phyloP scores from a whole-genome alignment of 1,140 invertebrate species.

The Drosophila pallidifrons region DNA sequence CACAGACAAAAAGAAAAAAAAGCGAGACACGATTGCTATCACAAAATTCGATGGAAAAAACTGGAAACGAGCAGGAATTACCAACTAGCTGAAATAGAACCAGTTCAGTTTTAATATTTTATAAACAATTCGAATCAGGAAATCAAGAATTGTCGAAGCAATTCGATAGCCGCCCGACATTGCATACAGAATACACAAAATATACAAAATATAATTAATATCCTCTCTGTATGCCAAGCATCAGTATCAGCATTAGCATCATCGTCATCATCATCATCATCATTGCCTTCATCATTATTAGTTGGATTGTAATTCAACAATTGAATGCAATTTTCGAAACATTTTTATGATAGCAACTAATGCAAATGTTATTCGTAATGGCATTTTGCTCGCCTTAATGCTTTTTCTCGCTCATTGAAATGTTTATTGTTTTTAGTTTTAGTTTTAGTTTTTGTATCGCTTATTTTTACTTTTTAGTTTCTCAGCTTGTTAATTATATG shows the following conservation, averaged over 20 bases:
- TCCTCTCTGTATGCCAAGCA: neutral
- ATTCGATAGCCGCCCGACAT: neutral
- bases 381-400: conserved; percentile 29
- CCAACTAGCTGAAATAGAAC: conserved; percentile 1
- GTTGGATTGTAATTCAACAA: conserved; percentile 29
- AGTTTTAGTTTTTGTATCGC: too few relatives aligned
- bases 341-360: conserved; percentile 31
- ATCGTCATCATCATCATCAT: conserved; percentile 18
- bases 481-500: conserved; percentile 41
- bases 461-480: conserved; percentile 6
- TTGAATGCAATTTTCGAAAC: conserved; percentile 50
- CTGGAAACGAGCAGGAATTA: neutral
- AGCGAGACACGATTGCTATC: conserved; percentile 10
- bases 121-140: conserved; percentile 1
- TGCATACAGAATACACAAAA: conserved; percentile 13
- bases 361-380: conserved; percentile 6
- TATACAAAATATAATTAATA: conserved; percentile 5
- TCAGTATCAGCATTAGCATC: neutral
- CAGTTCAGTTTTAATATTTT: conserved; percentile 11
- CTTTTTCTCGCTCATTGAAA: conserved; percentile 5
- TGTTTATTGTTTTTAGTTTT: neutral
- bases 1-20: neutral
- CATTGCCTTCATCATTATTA: conserved; percentile 30
- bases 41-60: conserved; percentile 6
- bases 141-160: neutral